Evolutionary conservation across 2,888 invertebrate species (phyloP).

Genomic region (Sminthurinus aureus): DNA sequence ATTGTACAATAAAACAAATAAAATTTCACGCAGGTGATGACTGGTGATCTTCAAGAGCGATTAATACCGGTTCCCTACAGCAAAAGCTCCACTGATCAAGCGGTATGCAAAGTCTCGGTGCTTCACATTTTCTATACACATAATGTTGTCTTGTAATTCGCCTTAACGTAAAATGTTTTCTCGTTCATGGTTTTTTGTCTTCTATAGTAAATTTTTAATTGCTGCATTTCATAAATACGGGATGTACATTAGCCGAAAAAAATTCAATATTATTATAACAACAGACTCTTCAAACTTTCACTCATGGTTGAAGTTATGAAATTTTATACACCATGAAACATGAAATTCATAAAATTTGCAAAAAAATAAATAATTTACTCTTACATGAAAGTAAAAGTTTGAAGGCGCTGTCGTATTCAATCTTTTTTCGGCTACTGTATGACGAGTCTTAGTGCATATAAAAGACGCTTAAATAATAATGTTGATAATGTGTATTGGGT

Average conservation of each 20-base stretch:
- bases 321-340: too few relatives aligned
- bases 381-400: too few relatives aligned
- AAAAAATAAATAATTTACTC: too few relatives aligned
- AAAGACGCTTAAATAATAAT: too few relatives aligned
- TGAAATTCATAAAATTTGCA: too few relatives aligned
- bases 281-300: too few relatives aligned
- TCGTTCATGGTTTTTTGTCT: neutral
- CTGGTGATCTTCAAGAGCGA: conserved; percentile 99
- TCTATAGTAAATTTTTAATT: neutral
- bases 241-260: neutral
- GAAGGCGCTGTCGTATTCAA: too few relatives aligned
- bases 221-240: neutral
- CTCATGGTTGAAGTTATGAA: too few relatives aligned
- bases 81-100: conserved; percentile 99
- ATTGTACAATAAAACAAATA: conserved; percentile 60
- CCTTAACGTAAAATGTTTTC: neutral
- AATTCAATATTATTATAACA: neutral
- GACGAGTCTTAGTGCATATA: too few relatives aligned
- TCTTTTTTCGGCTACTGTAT: too few relatives aligned
- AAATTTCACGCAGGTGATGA: conserved; percentile 86
- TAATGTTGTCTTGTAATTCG: neutral
- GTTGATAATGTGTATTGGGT: too few relatives aligned
- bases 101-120: conserved; percentile 86
- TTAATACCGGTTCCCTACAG: conserved; percentile 99
- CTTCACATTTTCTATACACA: conserved; percentile 30